Base-by-base conservation (phyloP, 2,797 vertebrate genomes). In the Philypnodon macrostomus region DNA sequence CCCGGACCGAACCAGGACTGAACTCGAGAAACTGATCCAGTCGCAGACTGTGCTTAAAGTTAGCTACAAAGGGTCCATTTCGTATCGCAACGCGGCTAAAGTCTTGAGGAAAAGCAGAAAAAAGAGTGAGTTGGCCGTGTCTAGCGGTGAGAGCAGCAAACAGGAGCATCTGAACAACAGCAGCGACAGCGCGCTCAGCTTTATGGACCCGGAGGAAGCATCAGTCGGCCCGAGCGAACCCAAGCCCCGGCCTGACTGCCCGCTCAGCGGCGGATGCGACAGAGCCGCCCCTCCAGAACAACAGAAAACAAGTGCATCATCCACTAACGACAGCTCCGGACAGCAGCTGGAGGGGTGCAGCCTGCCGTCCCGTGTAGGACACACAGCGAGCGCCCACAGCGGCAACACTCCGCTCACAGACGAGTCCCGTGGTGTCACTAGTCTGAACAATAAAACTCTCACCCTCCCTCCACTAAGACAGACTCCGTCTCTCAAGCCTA, bases 41-140 rank as follows among this genome's bases (percentile, higher is more conserved):
- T 90, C 92, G 77, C 92, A 92, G 80, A 91, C 92, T 70, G 93
- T 95, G 84, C 89, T 95, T 46, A 92, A 92, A 89, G 93, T 95
- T 87, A 92, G 90, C 90, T 94, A 93, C 88, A 94, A 94, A 81
- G 93, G 93, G 15, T 93, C 93, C 53, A 93, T 93, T 61, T 94
- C 92, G 34, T 93, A 93, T 81, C 87, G 92, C 55, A 93, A 93
- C 87, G 92, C 92, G 29, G 92, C 92, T 38, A 92, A 92, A 82
- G 91, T 92, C 77, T 92, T 93, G 73, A 85, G 91, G 58, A 92
- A 91, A 79, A 90, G 91, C 80, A 77, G 91, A 74, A 91, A 90
- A 67, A 86, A 77, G 73, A 83, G 73, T 67, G 90, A 90, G 79
- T 83, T 83, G 37, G 75, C 68, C 75, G 79, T 81, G 67, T 61